Evolutionary conservation across 2,888 invertebrate species (phyloP).

Genomic region (Phaedon cochleariae): DNA sequence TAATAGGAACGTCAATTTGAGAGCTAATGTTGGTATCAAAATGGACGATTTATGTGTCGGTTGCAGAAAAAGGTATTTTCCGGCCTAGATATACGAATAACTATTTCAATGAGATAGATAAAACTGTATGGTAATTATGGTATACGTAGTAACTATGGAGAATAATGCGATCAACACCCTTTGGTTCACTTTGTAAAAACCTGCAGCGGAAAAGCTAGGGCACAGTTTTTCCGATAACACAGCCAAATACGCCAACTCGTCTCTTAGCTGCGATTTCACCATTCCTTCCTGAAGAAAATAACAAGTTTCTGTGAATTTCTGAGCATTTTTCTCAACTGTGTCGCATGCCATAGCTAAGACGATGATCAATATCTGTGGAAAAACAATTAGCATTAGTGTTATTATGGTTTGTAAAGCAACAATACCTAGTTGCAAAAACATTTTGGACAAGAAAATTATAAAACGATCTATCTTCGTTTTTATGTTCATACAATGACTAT

Average conservation of each 20-base stretch:
- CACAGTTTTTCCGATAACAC: not conserved
- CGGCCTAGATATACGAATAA: not conserved
- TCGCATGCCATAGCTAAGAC: constrained; percentile 13
- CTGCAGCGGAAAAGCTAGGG: constrained; percentile 12
- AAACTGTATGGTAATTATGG: constrained; percentile 22
- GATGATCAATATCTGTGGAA: not conserved
- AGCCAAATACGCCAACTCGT: constrained; percentile 13
- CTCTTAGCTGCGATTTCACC: constrained; percentile 5
- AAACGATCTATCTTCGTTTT: no score
- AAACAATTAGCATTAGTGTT: not conserved
- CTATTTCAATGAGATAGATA: constrained; percentile 6
- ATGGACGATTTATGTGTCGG: no score
- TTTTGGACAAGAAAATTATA: no score
- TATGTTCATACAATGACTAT: no score
- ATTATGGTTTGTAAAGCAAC: no score
- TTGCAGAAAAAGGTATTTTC: no score
- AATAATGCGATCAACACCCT: constrained; percentile 14
- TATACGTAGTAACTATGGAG: constrained; percentile 16
- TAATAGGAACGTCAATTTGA: no score
- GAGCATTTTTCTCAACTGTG: constrained; percentile 6
- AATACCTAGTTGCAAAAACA: no score
- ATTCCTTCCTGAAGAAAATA: constrained; percentile 14
- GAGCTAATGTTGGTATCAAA: no score
- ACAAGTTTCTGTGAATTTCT: constrained; percentile 3
- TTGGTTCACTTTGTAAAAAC: constrained; percentile 20